A percentile compares a stretch with the other conserved stretches of the same genome.
These are phyloP conservation scores for Tachystola acroxantha DNA, from an alignment of 2,888 invertebrate genomes.

Conservation along the genomic window DNA sequence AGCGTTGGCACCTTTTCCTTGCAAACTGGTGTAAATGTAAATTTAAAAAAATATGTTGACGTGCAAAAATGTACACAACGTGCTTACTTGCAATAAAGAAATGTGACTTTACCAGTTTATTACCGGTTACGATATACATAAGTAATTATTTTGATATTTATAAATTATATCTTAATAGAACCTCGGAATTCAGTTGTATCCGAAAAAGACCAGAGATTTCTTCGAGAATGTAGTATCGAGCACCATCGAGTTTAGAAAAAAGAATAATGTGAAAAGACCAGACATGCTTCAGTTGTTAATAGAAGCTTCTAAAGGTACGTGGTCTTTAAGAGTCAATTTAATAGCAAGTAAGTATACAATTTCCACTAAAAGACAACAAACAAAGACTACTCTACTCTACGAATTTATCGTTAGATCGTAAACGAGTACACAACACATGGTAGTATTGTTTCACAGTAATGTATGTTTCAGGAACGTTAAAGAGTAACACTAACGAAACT, in stretches of 20 bases:
- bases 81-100: too few relatives aligned
- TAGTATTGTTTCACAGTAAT: too few relatives aligned
- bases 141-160: too few relatives aligned
- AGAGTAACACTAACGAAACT: conserved; percentile 10
- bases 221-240: conserved; percentile 19
- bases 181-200: conserved; percentile 31
- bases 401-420: too few relatives aligned
- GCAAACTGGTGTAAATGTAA: too few relatives aligned
- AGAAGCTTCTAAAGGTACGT: conserved; percentile 23
- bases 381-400: too few relatives aligned
- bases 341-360: neutral
- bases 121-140: too few relatives aligned
- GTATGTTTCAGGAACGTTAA: conserved; percentile 3
- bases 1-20: too few relatives aligned
- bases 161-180: neutral
- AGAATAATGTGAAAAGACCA: conserved; percentile 62
- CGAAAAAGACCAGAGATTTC: conserved; percentile 29
- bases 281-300: conserved; percentile 76
- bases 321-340: neutral
- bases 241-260: conserved; percentile 3
- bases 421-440: too few relatives aligned
- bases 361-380: neutral
- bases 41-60: too few relatives aligned
- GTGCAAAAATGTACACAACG: too few relatives aligned
- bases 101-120: too few relatives aligned